Evolutionary conservation across 2,113 vertebrate genomes (phyloP).

Genomic region (Barnardius zonarius): DNA sequence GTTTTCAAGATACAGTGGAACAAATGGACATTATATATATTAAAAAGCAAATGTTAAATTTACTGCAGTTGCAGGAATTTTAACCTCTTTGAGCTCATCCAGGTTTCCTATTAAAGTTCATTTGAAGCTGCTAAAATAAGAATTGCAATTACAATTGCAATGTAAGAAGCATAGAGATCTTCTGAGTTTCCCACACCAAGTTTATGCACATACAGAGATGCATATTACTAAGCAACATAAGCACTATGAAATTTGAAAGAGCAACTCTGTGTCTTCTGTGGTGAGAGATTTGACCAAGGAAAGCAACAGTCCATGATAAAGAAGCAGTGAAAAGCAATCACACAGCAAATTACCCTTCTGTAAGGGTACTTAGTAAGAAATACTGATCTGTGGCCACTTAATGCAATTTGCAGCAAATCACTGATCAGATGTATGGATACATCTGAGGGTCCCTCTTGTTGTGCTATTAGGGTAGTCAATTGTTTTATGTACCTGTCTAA

Average conservation of each 20-base stretch:
- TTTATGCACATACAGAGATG: background rate
- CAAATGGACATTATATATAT: background rate
- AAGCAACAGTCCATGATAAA: constrained; percentile 5
- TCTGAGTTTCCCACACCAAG: background rate
- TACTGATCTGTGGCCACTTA: background rate
- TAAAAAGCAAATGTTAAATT: background rate
- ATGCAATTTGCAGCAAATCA: constrained; percentile 22
- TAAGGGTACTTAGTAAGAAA: background rate
- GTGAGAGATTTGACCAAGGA: background rate
- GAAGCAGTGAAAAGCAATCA: background rate
- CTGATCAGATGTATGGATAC: background rate
- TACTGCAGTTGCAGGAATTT: background rate
- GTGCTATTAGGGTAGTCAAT: background rate
- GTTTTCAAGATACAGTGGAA: background rate
- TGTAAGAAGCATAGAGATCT: background rate
- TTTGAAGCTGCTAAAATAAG: background rate
- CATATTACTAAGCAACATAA: background rate
- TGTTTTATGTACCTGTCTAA: background rate
- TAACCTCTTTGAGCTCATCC: background rate
- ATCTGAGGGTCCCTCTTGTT: background rate
- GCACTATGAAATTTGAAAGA: background rate
- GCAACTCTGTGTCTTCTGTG: background rate
- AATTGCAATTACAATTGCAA: background rate
- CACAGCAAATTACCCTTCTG: background rate
- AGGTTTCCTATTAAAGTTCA: background rate